Base-by-base conservation (phyloP, 2,888 invertebrate genomes). In the Gymnoscelis rufifasciata region DNA sequence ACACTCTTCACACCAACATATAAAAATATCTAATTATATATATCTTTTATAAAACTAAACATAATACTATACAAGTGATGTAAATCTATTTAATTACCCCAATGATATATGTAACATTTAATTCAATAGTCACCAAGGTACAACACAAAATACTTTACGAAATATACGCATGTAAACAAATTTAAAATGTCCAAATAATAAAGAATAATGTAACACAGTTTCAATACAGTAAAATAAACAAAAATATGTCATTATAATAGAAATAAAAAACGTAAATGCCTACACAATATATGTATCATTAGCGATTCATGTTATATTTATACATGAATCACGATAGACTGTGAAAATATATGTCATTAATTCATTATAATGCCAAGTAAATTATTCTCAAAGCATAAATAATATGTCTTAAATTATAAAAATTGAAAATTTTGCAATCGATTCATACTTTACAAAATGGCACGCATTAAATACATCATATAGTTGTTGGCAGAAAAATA, bases 1-100 rank as follows among this genome's bases (percentile, higher is more conserved):
- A 52, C 56, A 60, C 64, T 48, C 62, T 56, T 56, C 72, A 54
- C 57, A 63, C 74, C 73, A 78, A 77, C 66, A 58, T 64, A 69
- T 60, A 68, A 66, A 65, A 60, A 63, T 59, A 59, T 56, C 33
- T 15, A 37, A 10, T 33, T 45, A 55, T 54, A 41, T 38, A 38
- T n/a, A 37, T 15, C 40, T 41, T 35, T 30, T n/a, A 41, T 27
- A 27, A 38, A 26, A 33, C 15, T 33, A 15, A 15, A 10, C 2
- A 30, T 36, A 35, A n/a, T 35, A 38, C 43, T 24, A 29, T 24
- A 39, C 11, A 13, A 24, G 15, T 40, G 15, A 29, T 29, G 29
- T 38, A 19, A 38, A 30, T 14, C 15, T 2, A n/a, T 35, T 15
- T 23, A 5, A 19, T 8, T 19, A 11, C 11, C 19, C 1, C 35